phyloP scores from a whole-genome alignment of 2,888 invertebrate genomes.

The Parochlus steinenii region DNA sequence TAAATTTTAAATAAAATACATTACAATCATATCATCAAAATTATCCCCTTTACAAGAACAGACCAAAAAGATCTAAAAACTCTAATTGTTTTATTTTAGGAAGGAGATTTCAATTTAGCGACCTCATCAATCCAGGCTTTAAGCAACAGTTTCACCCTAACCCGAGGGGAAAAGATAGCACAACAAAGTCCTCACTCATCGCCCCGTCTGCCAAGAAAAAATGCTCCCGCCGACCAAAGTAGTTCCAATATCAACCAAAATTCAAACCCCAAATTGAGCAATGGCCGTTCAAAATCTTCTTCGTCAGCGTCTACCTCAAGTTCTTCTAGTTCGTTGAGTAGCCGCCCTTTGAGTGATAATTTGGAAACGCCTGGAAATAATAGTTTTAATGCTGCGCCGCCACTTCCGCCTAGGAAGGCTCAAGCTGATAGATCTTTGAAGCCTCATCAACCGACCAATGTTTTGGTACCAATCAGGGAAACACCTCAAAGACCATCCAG shows the following conservation, averaged over 20 bases:
- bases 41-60: neutral
- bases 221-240: too few species aligned
- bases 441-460: neutral
- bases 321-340: too few species aligned
- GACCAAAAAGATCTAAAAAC: neutral
- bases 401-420: slow-evolving; percentile 9
- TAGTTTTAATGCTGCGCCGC: slow-evolving; percentile 5
- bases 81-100: slow-evolving; percentile 25
- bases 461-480: neutral
- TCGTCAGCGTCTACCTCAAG: too few species aligned
- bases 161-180: slow-evolving; percentile 24
- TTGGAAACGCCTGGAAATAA: neutral
- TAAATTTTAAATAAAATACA: too few species aligned
- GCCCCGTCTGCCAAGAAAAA: slow-evolving; percentile 35
- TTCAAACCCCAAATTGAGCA: slow-evolving; percentile 1
- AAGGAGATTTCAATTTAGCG: slow-evolving; percentile 46
- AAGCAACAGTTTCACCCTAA: slow-evolving; percentile 25
- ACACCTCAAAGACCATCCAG: too few species aligned
- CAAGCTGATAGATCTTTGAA: neutral
- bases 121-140: slow-evolving; percentile 43
- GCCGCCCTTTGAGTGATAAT: too few species aligned
- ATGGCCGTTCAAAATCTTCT: neutral
- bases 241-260: slow-evolving; percentile 7
- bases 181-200: slow-evolving; percentile 42
- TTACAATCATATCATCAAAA: too few species aligned